A percentile compares a stretch with the other conserved stretches of the same genome.
phyloP scores from a whole-genome alignment of 2,797 vertebrate species.

The Gymnocypris eckloni region DNA sequence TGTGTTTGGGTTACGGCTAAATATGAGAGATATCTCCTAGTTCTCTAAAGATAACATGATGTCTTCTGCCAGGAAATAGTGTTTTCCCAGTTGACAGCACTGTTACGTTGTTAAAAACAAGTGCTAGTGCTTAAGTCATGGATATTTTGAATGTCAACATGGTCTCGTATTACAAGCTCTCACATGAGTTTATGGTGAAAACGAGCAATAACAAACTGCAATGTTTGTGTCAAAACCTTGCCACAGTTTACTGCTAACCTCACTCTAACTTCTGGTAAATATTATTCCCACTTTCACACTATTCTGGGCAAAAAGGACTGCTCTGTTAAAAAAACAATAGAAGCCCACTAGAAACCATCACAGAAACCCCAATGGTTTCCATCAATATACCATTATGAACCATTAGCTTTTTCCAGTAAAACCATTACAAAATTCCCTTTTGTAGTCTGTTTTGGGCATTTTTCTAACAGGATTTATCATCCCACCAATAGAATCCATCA shows the following conservation, averaged over 20 bases:
- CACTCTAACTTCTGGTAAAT: not conserved
- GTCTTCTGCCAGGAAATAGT: conserved; percentile 22
- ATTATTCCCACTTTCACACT: not conserved
- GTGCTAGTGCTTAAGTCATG: conserved; percentile 10
- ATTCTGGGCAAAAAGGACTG: not conserved
- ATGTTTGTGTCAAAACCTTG: conserved; percentile 13
- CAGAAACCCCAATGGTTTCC: no score
- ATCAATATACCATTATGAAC: no score
- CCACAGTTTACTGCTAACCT: not conserved
- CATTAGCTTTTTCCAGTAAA: no score
- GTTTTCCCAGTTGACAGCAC: conserved; percentile 25
- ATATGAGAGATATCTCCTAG: conserved; percentile 8
- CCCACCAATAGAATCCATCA: no score
- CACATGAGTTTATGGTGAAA: conserved; percentile 7
- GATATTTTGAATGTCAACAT: conserved; percentile 41
- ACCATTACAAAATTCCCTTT: no score
- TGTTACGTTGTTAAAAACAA: not conserved
- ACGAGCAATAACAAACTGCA: not conserved
- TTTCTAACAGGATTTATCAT: no score
- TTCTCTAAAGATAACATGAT: conserved; percentile 2
- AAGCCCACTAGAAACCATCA: no score
- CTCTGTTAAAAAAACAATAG: no score
- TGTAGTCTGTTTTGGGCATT: no score
- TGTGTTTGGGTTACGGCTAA: conserved; percentile 42
- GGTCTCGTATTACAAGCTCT: not conserved